Evolutionary conservation across 2,888 invertebrate genomes (phyloP).

Genomic region (Cremastinae sp.): DNA sequence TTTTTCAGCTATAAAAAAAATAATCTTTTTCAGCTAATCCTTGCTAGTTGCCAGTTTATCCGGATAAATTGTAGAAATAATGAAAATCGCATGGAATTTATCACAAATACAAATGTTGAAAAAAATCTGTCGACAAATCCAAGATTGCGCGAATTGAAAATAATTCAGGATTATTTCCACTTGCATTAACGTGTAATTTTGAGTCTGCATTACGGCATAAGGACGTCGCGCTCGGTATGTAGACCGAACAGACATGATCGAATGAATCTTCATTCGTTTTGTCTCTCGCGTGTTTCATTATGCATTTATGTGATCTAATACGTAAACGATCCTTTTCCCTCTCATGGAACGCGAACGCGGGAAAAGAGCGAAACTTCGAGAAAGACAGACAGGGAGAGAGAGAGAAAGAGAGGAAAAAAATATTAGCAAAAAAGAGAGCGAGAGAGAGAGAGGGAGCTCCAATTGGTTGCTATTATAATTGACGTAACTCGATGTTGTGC

Average conservation of each 20-base stretch:
- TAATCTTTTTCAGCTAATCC: too few relatives aligned
- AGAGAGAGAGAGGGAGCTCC: constrained; percentile 29
- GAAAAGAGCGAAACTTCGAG: too few relatives aligned
- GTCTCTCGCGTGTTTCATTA: constrained; percentile 28
- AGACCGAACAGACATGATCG: constrained; percentile 24
- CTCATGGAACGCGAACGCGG: too few relatives aligned
- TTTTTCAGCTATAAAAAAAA: too few relatives aligned
- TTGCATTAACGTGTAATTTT: neutral
- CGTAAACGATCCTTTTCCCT: constrained; percentile 16
- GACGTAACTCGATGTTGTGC: constrained; percentile 55
- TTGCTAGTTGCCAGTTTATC: neutral
- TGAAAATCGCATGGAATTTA: neutral
- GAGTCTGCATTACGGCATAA: neutral
- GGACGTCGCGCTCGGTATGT: constrained; percentile 1
- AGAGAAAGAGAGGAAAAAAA: constrained; percentile 7
- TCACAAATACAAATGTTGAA: neutral
- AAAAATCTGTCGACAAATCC: too few relatives aligned
- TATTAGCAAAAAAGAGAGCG: constrained; percentile 6
- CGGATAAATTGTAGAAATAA: neutral
- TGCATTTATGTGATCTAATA: constrained; percentile 35
- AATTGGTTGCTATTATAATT: constrained; percentile 54
- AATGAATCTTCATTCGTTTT: constrained; percentile 39
- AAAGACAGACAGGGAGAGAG: neutral
- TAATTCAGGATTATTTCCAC: too few relatives aligned
- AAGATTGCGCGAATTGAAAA: too few relatives aligned